These are phyloP conservation scores for Perizoma flavofasciatum DNA, from an alignment of 2,888 invertebrate species.

Conservation along the genomic window DNA sequence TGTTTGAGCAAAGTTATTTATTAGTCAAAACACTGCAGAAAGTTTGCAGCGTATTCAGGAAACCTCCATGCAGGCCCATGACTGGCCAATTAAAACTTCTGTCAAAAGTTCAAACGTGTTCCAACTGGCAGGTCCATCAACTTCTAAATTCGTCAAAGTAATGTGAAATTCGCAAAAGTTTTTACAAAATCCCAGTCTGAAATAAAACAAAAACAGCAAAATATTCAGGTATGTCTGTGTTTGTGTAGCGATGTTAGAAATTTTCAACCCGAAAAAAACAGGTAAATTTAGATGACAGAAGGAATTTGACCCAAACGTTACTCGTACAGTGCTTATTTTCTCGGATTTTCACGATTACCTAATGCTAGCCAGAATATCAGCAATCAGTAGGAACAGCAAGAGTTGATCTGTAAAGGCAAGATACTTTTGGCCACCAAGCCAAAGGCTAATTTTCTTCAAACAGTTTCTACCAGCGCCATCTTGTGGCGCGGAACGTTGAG, in stretches of 20 bases:
- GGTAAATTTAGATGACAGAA: conserved; percentile 2
- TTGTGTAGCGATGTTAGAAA: conserved; percentile 4
- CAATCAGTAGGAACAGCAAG: no score
- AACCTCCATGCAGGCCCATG: conserved; percentile 24
- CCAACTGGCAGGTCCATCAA: conserved; percentile 47
- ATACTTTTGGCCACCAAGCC: conserved; percentile 9
- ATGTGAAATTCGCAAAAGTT: conserved; percentile 29
- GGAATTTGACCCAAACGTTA: conserved; percentile 52
- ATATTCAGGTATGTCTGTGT: conserved; percentile 37
- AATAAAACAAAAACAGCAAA: conserved; percentile 33
- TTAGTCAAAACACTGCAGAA: neutral
- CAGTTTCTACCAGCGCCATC: conserved; percentile 20
- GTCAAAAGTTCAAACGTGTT: conserved; percentile 44
- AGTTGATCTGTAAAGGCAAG: no score
- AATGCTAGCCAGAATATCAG: no score
- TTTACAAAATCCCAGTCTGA: conserved; percentile 49
- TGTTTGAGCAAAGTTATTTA: no score
- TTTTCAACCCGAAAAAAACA: neutral
- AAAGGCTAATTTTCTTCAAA: neutral
- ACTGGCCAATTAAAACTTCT: conserved; percentile 37
- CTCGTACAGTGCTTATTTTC: neutral
- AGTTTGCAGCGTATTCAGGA: conserved; percentile 10
- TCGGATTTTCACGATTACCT: neutral
- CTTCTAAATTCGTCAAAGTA: conserved; percentile 32
- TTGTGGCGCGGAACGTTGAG: conserved; percentile 24